Percentiles rank a stretch among this genome's conserved stretches.
Conservation (phyloP, 2,113 vertebrate species). For the Thalassarche chlororhynchos region DNA sequence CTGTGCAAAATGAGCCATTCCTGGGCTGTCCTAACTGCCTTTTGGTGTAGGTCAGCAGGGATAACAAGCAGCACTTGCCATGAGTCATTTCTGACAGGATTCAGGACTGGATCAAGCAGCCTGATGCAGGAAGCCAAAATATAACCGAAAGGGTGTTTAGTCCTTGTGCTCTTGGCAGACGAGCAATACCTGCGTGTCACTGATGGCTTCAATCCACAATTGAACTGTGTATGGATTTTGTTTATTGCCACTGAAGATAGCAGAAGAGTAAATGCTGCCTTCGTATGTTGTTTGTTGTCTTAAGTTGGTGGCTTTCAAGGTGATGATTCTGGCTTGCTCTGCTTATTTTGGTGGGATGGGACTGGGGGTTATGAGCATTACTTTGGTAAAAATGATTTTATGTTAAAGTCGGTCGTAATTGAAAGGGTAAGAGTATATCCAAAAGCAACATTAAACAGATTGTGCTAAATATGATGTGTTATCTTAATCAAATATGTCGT, state of each 20-base stretch:
- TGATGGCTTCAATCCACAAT: not conserved
- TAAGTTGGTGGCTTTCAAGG: not conserved
- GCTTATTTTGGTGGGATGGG: not conserved
- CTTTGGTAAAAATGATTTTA: not conserved
- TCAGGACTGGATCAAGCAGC: not conserved
- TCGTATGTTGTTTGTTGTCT: not conserved
- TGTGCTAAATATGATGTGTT: not conserved
- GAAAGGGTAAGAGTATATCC: not conserved
- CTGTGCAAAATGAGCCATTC: not conserved
- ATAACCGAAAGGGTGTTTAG: not conserved
- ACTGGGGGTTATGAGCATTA: not conserved
- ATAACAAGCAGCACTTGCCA: not conserved
- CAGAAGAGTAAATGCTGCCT: not conserved
- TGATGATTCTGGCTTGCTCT: fast-evolving
- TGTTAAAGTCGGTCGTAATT: fast-evolving
- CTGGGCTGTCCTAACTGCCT: not conserved
- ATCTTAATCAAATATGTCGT: not conserved
- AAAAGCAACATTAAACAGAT: constrained; percentile 2
- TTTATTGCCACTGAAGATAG: not conserved
- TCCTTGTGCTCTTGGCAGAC: not conserved
- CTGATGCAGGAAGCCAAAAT: not conserved
- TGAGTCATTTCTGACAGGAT: not conserved
- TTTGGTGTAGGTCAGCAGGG: not conserved
- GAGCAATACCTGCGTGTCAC: not conserved
- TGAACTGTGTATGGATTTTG: not conserved